phyloP scores from a whole-genome alignment of 2,113 vertebrate species.

The Boleophthalmus pectinirostris region DNA sequence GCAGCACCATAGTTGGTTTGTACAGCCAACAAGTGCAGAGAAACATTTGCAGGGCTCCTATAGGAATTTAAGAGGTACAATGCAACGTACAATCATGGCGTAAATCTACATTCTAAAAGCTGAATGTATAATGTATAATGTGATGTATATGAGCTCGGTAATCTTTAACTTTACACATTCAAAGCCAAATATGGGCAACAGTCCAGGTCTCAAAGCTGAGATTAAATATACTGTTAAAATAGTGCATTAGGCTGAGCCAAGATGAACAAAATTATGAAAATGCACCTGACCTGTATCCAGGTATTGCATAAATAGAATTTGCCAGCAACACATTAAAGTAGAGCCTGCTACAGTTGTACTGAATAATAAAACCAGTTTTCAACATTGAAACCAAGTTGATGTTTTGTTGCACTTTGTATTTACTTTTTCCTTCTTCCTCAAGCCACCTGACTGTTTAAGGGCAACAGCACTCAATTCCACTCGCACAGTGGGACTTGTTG shows the following conservation, averaged over 20 bases:
- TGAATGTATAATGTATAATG: background rate
- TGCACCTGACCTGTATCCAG: background rate
- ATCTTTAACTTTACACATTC: background rate
- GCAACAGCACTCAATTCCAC: background rate
- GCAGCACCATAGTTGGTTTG: constrained; percentile 47
- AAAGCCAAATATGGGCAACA: background rate
- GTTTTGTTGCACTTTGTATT: background rate
- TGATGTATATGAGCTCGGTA: background rate
- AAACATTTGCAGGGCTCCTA: constrained; percentile 1
- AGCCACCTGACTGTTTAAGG: background rate
- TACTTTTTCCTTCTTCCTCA: background rate
- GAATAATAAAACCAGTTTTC: background rate
- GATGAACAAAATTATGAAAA: no score
- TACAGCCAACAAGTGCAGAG: constrained; percentile 26
- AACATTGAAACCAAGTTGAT: background rate
- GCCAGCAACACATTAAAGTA: background rate
- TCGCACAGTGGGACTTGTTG: background rate
- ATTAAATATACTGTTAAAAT: background rate
- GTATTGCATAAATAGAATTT: background rate
- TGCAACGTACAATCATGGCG: background rate
- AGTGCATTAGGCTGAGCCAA: background rate
- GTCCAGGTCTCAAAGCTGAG: background rate
- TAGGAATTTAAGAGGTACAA: background rate
- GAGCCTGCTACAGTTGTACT: background rate
- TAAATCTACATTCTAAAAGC: background rate